These are phyloP conservation scores for Drosophila paramelanica DNA, from an alignment of 2,888 invertebrate species.

Conservation along the genomic window DNA sequence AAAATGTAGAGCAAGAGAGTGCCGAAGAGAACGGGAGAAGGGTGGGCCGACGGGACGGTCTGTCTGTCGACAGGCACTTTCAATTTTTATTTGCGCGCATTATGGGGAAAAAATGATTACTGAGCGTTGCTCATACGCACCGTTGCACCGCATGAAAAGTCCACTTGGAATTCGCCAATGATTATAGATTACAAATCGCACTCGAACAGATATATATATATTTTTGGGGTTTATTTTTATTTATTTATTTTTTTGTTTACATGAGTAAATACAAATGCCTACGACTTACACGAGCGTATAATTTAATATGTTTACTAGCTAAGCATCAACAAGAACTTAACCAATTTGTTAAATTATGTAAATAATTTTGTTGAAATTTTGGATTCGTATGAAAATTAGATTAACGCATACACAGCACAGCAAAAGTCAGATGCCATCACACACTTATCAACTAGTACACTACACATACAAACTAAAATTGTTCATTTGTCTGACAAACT, in stretches of 20 bases:
- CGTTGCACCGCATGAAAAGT: constrained; percentile 42
- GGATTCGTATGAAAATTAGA: constrained; percentile 18
- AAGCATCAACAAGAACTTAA: constrained; percentile 58
- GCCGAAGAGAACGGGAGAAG: not conserved
- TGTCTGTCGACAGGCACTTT: constrained; percentile 60
- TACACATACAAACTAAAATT: constrained; percentile 46
- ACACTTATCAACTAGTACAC: constrained; percentile 51
- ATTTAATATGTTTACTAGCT: constrained; percentile 72
- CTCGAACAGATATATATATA: not conserved
- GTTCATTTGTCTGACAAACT: constrained; percentile 21
- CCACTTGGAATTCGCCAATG: not conserved
- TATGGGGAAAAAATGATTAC: constrained; percentile 61
- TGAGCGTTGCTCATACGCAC: constrained; percentile 70
- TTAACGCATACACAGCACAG: constrained; percentile 38
- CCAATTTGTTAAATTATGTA: constrained; percentile 35
- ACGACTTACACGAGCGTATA: constrained; percentile 58
- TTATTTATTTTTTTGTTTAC: constrained; percentile 38
- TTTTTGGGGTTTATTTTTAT: constrained; percentile 24
- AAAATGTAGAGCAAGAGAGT: constrained; percentile 8
- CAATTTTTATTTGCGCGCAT: constrained; percentile 72
- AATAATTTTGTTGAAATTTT: constrained; percentile 31
- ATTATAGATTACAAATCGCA: not conserved
- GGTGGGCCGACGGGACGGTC: too few species aligned
- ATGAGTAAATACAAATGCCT: constrained; percentile 59
- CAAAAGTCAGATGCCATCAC: constrained; percentile 27